Evolutionary conservation across 2,888 invertebrate genomes (phyloP).

Genomic region (Griposia aprilina): DNA sequence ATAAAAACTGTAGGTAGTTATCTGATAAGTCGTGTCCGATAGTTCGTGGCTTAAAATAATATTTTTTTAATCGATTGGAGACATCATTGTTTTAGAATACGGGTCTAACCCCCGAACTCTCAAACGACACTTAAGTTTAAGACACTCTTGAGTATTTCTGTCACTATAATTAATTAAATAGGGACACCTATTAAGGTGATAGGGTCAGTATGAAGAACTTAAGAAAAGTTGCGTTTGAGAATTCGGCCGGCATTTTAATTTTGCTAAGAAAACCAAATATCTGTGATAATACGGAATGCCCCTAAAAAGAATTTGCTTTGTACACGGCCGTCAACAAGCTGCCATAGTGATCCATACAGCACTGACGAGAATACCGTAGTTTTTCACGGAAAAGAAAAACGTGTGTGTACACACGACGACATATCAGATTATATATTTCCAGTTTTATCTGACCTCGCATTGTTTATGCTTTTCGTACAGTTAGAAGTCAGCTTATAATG

Average conservation of each 20-base stretch:
- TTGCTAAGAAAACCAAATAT: conserved; percentile 36
- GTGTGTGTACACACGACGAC: no score
- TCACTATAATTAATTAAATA: background rate
- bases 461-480: no score
- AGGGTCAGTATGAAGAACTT: background rate
- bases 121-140: background rate
- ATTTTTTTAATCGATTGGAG: background rate
- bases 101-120: conserved; percentile 13
- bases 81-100: conserved; percentile 11
- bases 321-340: no score
- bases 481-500: no score
- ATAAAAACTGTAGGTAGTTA: background rate
- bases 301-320: background rate
- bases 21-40: background rate
- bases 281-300: conserved; percentile 58
- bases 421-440: no score
- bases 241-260: conserved; percentile 23
- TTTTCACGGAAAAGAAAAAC: no score
- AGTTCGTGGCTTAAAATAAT: conserved; percentile 1
- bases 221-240: conserved; percentile 12
- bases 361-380: no score
- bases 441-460: no score
- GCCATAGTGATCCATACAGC: no score
- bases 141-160: conserved; percentile 4
- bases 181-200: background rate